These are phyloP conservation scores for Acheta domesticus DNA, from an alignment of 2,888 invertebrate species.

Conservation along the genomic window DNA sequence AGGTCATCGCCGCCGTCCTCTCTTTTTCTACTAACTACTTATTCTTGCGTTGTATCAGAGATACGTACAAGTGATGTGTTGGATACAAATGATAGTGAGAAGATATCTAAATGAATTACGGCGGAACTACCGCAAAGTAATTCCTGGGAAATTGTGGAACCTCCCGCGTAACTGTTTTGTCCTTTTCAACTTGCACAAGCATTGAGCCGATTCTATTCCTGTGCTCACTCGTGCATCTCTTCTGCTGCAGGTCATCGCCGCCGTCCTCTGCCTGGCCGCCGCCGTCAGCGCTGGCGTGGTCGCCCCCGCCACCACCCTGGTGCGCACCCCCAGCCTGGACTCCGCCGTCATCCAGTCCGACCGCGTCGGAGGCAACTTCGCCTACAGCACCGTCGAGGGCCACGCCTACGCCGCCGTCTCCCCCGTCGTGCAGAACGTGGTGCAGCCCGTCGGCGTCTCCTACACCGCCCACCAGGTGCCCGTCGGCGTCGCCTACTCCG, in stretches of 20 bases:
- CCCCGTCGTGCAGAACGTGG: conserved; percentile 47
- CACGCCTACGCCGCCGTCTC: conserved; percentile 52
- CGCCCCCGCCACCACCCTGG: conserved; percentile 41
- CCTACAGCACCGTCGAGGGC: conserved; percentile 54
- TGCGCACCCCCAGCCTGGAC: conserved; percentile 52
- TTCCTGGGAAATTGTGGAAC: no score
- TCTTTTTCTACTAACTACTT: no score
- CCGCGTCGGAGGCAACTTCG: conserved; percentile 55
- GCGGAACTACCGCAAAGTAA: no score
- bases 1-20: no score
- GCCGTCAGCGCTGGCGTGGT: conserved; percentile 36
- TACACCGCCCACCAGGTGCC: conserved; percentile 43
- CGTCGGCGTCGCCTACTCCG: conserved; percentile 22
- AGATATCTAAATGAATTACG: no score
- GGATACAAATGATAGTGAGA: no score
- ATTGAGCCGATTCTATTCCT: no score
- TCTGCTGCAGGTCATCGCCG: conserved; percentile 28
- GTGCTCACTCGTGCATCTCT: not conserved
- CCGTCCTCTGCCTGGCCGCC: conserved; percentile 29
- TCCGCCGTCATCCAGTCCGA: conserved; percentile 53
- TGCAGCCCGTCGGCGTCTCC: conserved; percentile 46
- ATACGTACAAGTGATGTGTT: no score
- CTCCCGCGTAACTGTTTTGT: no score
- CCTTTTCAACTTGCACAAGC: no score
- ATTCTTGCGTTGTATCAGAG: no score